A percentile compares a stretch with the other conserved stretches of the same genome.
These are phyloP conservation scores for Anguilla anguilla DNA, from an alignment of 2,797 vertebrate species.

Conservation along the genomic window DNA sequence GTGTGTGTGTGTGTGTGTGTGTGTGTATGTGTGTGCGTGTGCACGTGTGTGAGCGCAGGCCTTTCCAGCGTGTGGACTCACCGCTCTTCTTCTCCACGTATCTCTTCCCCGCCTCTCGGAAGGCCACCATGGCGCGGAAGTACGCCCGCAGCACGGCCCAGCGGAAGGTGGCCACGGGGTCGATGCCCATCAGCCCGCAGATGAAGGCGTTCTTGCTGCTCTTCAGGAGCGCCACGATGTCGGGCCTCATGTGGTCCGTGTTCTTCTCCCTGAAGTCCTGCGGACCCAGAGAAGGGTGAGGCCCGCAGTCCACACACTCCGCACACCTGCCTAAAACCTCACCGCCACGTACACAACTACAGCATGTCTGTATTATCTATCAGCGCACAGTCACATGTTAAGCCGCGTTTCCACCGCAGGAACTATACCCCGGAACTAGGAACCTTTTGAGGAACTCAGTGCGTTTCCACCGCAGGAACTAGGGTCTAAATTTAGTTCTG, in stretches of 20 bases:
- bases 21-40: background rate
- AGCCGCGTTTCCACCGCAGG: too few relatives aligned
- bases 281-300: background rate
- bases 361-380: background rate
- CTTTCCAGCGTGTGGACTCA: slow-evolving; percentile 60
- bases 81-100: slow-evolving; percentile 83
- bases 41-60: background rate
- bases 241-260: slow-evolving; percentile 97
- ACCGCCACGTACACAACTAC: background rate
- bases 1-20: background rate
- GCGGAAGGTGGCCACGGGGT: slow-evolving; percentile 92
- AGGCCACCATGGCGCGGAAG: slow-evolving; percentile 89
- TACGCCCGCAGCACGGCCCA: slow-evolving; percentile 93
- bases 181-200: slow-evolving; percentile 91
- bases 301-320: background rate
- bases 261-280: slow-evolving; percentile 99
- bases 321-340: background rate
- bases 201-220: slow-evolving; percentile 94
- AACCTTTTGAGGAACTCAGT: too few relatives aligned
- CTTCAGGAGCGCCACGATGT: slow-evolving; percentile 92
- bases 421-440: too few relatives aligned
- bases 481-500: too few relatives aligned
- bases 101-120: slow-evolving; percentile 86
- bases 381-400: too few relatives aligned
- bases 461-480: too few relatives aligned